Evolutionary conservation across 2,797 vertebrate species (phyloP), one percentile per base, ranked within the genome.

Genomic region (Phaenicophaeus curvirostris): DNA sequence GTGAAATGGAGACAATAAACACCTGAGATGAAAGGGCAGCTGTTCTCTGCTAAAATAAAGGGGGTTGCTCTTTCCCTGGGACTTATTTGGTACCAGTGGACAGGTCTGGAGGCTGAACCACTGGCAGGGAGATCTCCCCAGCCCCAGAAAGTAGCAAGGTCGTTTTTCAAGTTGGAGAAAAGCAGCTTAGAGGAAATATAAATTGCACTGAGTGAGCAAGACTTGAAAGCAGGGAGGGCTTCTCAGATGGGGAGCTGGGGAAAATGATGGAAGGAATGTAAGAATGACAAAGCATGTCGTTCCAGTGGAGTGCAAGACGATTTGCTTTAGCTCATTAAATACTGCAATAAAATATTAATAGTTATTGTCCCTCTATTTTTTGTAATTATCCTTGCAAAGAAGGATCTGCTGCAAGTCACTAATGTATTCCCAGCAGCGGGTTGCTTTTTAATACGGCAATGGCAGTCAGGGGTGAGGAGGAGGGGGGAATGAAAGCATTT

Each of bases 291-390:
- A 97, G 95, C 96, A 95, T 94, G 95, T 96, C 86, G 88, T 97
- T 97, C 96, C 95, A 93, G 94, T 92, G 93, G 94, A 97, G 96
- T 96, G 91, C 94, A 88, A 96, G 97, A 96, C 96, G 93, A 97
- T 95, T 96, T 97, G 97, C 96, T 97, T 97, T 96, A 97, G 97
- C 97, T 97, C 97, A 97, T 98, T 98, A 98, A 97, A 97, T 96
- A 94, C 95, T 85, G 97, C 96, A 96, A 97, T 98, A 98, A 98
- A 98, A 98, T 98, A 97, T 98, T 97, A 97, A 97, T 97, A 97
- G 97, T 97, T 97, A 97, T 98, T 98, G 97, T 98, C 96, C 96
- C 96, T 97, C 97, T 97, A 97, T 97, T 98, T 97, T 98, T 97
- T 97, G 97, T 97, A 97, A 97, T 98, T 98, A 98, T 98, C 96